Percentiles rank a stretch among this genome's conserved stretches.
Evolutionary conservation across 2,113 vertebrate genomes (phyloP).

Genomic region (Brachyistius frenatus): DNA sequence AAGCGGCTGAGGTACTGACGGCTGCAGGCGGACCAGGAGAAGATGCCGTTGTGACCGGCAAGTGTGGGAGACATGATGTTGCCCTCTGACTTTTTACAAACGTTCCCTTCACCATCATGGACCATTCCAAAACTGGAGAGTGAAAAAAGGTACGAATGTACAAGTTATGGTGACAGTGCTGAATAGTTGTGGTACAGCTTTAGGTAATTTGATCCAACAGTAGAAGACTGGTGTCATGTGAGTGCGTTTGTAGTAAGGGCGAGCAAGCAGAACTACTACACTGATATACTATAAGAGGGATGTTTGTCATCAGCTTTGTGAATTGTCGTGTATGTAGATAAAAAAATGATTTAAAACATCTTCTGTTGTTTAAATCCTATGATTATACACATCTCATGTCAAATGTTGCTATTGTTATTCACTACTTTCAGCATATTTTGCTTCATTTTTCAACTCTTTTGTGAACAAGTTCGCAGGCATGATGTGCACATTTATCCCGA

Average conservation of each 20-base stretch:
- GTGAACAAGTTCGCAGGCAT: not conserved
- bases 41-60: slow-evolving; percentile 91
- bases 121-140: slow-evolving; percentile 91
- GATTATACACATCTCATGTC: not conserved
- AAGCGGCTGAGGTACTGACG: slow-evolving; percentile 91
- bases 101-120: slow-evolving; percentile 92
- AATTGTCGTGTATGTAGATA: not conserved
- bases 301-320: too few relatives aligned
- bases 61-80: slow-evolving; percentile 94
- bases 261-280: not conserved
- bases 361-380: not conserved
- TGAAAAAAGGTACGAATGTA: not conserved
- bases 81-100: slow-evolving; percentile 92
- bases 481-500: not conserved
- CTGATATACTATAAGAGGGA: too few relatives aligned
- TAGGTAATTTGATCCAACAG: not conserved
- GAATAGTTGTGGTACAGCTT: too few relatives aligned
- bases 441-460: not conserved
- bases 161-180: not conserved
- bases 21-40: slow-evolving; percentile 94
- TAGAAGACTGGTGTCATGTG: not conserved
- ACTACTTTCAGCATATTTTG: not conserved
- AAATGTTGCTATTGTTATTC: not conserved
- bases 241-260: not conserved
- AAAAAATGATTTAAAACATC: not conserved